phyloP scores from a whole-genome alignment of 1,140 invertebrate species.

The Drosophila pandora region DNA sequence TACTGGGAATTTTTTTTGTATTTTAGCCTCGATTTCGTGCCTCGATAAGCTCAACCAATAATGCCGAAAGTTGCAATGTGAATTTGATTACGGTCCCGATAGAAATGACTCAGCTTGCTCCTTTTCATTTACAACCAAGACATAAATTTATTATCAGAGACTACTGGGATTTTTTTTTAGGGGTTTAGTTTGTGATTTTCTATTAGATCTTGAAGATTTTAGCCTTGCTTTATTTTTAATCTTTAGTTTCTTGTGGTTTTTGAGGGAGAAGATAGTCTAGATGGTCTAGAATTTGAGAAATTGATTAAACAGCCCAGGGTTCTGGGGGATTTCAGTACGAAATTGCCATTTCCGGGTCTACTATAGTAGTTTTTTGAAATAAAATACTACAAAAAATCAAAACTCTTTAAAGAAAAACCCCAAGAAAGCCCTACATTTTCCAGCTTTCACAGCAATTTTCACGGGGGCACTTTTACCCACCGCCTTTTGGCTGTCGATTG shows the following conservation, averaged over 20 bases:
- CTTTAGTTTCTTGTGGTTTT: too few species aligned
- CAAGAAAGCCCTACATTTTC: neutral
- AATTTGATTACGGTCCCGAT: neutral
- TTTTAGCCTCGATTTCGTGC: neutral
- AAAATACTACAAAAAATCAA: neutral
- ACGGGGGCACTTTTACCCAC: constrained; percentile 26
- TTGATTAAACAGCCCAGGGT: too few species aligned
- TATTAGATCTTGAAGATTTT: too few species aligned
- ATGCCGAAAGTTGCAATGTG: neutral
- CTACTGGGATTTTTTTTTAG: too few species aligned
- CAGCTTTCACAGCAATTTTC: constrained; percentile 10
- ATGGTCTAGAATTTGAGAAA: too few species aligned
- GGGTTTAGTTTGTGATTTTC: too few species aligned
- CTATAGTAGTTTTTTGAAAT: neutral
- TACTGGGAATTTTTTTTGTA: neutral
- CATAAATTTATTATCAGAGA: too few species aligned
- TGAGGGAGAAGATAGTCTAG: too few species aligned
- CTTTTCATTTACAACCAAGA: neutral
- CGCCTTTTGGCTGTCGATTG: constrained; percentile 8
- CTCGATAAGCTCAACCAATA: neutral
- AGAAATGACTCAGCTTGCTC: neutral
- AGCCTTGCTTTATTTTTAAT: too few species aligned
- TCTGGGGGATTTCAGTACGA: too few species aligned
- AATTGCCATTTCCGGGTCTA: too few species aligned
- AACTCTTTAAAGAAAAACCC: too few species aligned